Base-by-base conservation (phyloP, 2,113 vertebrate species). In the Erpornis zantholeuca region DNA sequence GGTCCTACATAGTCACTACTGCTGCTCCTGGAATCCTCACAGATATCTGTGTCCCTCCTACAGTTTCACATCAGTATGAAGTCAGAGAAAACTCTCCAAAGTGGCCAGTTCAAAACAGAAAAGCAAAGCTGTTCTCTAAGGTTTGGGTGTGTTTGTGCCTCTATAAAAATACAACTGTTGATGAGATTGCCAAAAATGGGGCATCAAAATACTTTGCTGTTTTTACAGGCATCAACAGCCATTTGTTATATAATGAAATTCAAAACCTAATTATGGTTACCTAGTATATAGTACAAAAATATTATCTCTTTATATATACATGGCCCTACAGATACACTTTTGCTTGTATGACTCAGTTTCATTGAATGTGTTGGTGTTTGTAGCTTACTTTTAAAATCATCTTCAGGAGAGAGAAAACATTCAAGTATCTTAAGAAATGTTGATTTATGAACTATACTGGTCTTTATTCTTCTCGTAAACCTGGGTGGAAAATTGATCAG, bases 401-500 rank as follows among this genome's bases (percentile, higher is more conserved):
- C 35, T 95, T 93, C 59, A 85, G 73, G 72, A 77, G 36, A 96
- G 61, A 81, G 78, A 78, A 96, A 94, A 90, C 50, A 68, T 50
- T 57, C 24, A 53, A 82, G 68, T 68, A 89, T 77, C 73, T 78
- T 93, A 90, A 81, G 83, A 96, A 96, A 97, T 82, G 50, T 90
- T 97, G 91, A 97, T 97, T 97, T 98, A 96, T 90, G 94, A 97
- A 94, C 60, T 94, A 31, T 31, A 94, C 75, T 27, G 33, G 65
- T 88, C 86, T 96, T 97, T 94, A 71, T 90, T 97, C 95, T 97
- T 97, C 89, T 94, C 97, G 76, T 86, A 97, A 96, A 96, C 80
- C 42, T 95, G 92, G 87, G 82, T 94, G 91, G 95, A 96, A 97
- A 98, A 97, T 94, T 97, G 95, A 97, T 97, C 93, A 96, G 95